Percentiles rank a stretch among this genome's conserved stretches.
Conservation (phyloP, 2,888 invertebrate species). For the Galeopsomyia nigrocyanea region DNA sequence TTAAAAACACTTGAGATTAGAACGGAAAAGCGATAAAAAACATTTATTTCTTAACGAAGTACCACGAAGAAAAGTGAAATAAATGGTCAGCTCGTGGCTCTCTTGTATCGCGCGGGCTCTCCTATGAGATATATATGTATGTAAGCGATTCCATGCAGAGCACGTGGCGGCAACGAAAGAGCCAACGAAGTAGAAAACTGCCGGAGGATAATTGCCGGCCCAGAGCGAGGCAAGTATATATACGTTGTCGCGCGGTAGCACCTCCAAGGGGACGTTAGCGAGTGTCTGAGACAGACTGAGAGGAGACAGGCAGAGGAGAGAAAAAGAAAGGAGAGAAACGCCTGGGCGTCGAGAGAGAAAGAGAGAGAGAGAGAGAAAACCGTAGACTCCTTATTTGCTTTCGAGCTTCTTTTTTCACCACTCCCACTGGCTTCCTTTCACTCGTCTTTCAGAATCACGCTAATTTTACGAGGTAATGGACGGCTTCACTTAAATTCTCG, state of each 20-base stretch:
- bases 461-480: constrained; percentile 27
- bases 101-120: too few relatives aligned
- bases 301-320: not conserved
- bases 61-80: too few relatives aligned
- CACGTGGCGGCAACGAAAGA: constrained; percentile 47
- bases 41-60: too few relatives aligned
- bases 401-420: constrained; percentile 12
- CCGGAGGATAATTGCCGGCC: constrained; percentile 62
- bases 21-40: too few relatives aligned
- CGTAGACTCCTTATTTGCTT: too few relatives aligned
- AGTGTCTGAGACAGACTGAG: constrained; percentile 6
- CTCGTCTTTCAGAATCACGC: constrained; percentile 18
- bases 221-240: constrained; percentile 35
- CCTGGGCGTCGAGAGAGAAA: not conserved
- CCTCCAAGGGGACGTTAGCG: not conserved
- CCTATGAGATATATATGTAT: too few relatives aligned
- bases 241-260: not conserved
- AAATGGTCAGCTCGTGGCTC: too few relatives aligned
- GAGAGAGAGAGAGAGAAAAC: constrained; percentile 4
- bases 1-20: too few relatives aligned
- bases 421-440: constrained; percentile 9
- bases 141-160: constrained; percentile 10
- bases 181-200: constrained; percentile 61
- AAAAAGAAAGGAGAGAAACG: not conserved
- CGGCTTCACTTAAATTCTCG: constrained; percentile 38